Base-by-base conservation (phyloP, 1,140 invertebrate species). In the Aphaenogaster rudis region DNA sequence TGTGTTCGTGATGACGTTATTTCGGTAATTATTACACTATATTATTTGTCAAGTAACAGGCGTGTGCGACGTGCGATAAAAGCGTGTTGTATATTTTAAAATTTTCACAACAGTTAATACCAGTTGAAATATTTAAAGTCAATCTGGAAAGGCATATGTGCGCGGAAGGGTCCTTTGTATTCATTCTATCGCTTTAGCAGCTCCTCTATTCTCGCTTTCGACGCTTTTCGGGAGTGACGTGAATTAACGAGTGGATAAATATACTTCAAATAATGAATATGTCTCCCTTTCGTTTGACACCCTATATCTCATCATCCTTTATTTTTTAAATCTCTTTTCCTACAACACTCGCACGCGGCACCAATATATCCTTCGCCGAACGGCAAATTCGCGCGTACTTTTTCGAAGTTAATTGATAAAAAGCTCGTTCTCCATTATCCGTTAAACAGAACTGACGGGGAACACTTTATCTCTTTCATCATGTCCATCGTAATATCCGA, bases 361-460 rank as follows among this genome's bases (percentile, higher is more conserved):
- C 5, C 42, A 28, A 64, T 78, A 78, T 59, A 77, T 78, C 21
- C 42, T 28, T 66, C 39, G 1, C 39, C 17, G 57, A 33, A 50
- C 42, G 5, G 33, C 33, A 76, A 57, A 52, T 76, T 42, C 36
- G 6, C 52, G 52, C 9, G 36, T 48, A 36, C 59, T 67, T 36
- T 69, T 66, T 50, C 61, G 3, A 52, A 42, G 78, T 69, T 80
- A 69, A 69, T 67, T 54, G 78, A 71, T 69, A 28, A 54, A 71
- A 81, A 69, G 36, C 64, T 33, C 21, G 36, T 69, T 39, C 39
- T 39, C 21, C n/a, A 28, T 52, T 74, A 15, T 21, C 11, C 13
- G 78, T 71, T 81, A 71, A 81, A 69, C 21, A 45, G 33, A 54
- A 71, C 13, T 42, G 64, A 69, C 64, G 36, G 45, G 8, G 17